phyloP scores from a whole-genome alignment of 2,888 invertebrate genomes.

The Desoria tigrina region DNA sequence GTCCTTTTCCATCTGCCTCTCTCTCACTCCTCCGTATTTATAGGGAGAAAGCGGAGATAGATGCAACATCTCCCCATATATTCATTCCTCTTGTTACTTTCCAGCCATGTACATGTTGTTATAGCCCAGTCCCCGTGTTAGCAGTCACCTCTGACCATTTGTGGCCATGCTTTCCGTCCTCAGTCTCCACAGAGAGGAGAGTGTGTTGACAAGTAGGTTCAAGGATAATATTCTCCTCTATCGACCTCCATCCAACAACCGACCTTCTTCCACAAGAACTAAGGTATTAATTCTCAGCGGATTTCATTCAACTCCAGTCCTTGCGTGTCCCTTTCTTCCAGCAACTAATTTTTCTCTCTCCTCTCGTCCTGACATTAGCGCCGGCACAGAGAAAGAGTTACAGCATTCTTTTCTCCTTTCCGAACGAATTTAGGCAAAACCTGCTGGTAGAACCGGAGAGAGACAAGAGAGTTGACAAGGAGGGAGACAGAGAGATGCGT shows the following conservation, averaged over 20 bases:
- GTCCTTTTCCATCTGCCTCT: constrained; percentile 13
- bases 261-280: constrained; percentile 1
- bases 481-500: too few species aligned
- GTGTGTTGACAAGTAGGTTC: constrained; percentile 48
- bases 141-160: constrained; percentile 41
- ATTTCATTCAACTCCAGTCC: too few species aligned
- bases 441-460: too few species aligned
- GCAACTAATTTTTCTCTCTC: too few species aligned
- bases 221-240: constrained; percentile 40
- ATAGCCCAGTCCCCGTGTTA: not conserved
- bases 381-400: too few species aligned
- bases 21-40: not conserved
- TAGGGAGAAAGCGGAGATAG: not conserved
- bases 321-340: too few species aligned
- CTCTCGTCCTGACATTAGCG: too few species aligned
- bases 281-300: too few species aligned
- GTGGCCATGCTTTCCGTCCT: constrained; percentile 34
- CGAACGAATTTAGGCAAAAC: too few species aligned
- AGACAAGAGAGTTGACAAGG: too few species aligned
- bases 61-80: constrained; percentile 15
- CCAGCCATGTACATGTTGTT: not conserved
- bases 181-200: constrained; percentile 44
- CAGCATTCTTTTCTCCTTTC: too few species aligned
- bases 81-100: not conserved
- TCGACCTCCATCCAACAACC: constrained; percentile 11